Conservation (phyloP, 2,888 invertebrate genomes). For the Danaus chrysippus region DNA sequence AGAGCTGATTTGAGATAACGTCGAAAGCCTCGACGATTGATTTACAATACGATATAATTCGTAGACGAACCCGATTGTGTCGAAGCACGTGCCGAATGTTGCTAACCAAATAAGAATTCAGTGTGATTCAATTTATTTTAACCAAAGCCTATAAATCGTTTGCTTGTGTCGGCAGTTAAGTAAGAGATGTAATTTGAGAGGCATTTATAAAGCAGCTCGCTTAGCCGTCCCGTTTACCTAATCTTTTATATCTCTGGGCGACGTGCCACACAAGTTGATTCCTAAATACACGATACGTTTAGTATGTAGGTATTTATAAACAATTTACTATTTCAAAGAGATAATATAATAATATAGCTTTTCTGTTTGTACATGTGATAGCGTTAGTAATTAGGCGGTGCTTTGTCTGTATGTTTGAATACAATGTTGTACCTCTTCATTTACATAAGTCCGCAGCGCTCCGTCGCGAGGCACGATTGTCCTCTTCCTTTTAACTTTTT, state of each 20-base stretch:
- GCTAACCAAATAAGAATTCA: conserved; percentile 48
- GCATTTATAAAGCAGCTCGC: conserved; percentile 58
- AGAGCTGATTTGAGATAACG: conserved; percentile 65
- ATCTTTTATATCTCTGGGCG: conserved; percentile 37
- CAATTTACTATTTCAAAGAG: neutral
- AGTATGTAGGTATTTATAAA: neutral
- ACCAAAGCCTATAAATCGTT: conserved; percentile 63
- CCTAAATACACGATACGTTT: neutral
- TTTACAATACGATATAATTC: conserved; percentile 67
- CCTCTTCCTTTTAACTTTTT: conserved; percentile 60
- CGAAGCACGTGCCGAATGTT: conserved; percentile 55
- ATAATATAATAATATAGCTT: neutral
- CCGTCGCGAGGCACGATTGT: conserved; percentile 50
- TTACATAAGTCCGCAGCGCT: conserved; percentile 54
- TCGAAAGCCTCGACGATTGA: conserved; percentile 64
- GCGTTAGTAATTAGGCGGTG: conserved; percentile 7
- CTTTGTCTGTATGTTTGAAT: conserved; percentile 33
- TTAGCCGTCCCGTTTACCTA: conserved; percentile 53
- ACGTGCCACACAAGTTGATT: conserved; percentile 2
- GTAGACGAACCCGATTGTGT: conserved; percentile 57
- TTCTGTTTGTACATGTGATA: neutral
- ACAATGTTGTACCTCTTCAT: conserved; percentile 51
- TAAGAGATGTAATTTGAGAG: conserved; percentile 60
- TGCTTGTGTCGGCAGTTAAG: conserved; percentile 53
- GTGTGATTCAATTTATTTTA: conserved; percentile 52